These are phyloP conservation scores for Stichopus horrens DNA, from an alignment of 53 echinoderm and acorn worm genomes.

Conservation along the genomic window DNA sequence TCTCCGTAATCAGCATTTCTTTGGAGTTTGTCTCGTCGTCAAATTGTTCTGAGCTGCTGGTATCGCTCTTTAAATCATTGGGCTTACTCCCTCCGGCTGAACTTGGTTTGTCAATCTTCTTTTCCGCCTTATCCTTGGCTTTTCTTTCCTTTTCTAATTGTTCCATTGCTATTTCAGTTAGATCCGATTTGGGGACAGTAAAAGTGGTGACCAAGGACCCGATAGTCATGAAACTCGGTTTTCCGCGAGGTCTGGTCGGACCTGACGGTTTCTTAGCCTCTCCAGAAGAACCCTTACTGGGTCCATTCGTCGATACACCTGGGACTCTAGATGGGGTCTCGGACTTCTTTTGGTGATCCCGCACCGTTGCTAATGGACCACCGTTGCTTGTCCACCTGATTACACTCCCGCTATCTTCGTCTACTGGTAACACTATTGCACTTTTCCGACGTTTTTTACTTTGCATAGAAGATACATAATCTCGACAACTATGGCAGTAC, in stretches of 20 bases:
- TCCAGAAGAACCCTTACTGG: not conserved
- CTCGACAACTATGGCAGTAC: conserved; percentile 11
- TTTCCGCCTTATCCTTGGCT: not conserved
- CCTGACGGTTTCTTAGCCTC: not conserved
- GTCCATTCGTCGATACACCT: not conserved
- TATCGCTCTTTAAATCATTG: not conserved
- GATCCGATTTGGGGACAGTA: conserved; percentile 18
- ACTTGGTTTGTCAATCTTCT: not conserved
- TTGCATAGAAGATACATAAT: not conserved
- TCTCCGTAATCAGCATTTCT: not conserved
- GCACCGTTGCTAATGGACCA: not conserved
- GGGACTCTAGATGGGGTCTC: not conserved
- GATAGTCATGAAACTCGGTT: conserved; percentile 29
- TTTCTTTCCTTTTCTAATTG: not conserved
- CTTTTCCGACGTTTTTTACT: not conserved
- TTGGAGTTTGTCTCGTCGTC: not conserved
- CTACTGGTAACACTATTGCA: conserved; percentile 30
- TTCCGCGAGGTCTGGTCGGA: not conserved
- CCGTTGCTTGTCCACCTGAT: not conserved
- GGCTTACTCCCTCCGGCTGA: not conserved
- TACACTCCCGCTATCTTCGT: not conserved
- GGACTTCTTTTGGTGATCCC: not conserved
- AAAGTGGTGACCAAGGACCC: conserved; percentile 16
- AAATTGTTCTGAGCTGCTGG: not conserved
- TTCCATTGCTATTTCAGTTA: conserved; percentile 15